Conservation (phyloP, 2,113 vertebrate species). For the Lophotis ruficrista region DNA sequence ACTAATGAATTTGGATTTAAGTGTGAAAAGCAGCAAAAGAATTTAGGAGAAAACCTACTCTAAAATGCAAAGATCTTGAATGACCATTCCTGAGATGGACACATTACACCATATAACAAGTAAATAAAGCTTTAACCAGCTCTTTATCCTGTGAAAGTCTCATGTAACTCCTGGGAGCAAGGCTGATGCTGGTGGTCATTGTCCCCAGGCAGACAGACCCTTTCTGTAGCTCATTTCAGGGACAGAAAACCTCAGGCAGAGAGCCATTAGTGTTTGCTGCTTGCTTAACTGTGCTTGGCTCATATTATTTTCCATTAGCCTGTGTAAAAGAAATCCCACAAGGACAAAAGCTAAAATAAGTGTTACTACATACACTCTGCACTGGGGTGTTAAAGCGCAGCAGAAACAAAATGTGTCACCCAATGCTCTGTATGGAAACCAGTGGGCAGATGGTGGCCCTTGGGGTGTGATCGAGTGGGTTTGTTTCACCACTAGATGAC, state of each 20-base stretch:
- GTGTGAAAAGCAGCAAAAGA: not conserved
- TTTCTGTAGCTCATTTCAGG: not conserved
- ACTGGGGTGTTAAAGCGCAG: not conserved
- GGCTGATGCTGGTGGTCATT: not conserved
- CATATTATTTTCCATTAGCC: not conserved
- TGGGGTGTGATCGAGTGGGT: not conserved
- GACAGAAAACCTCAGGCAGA: not conserved
- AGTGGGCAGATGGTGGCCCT: not conserved
- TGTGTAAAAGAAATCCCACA: not conserved
- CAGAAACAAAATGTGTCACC: not conserved
- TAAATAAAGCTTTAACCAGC: not conserved
- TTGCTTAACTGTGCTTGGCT: not conserved
- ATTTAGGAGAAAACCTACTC: not conserved
- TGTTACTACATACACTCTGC: not conserved
- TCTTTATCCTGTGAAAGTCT: not conserved
- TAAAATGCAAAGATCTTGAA: not conserved
- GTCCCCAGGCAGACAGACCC: not conserved
- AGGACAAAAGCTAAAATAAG: not conserved
- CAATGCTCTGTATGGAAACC: not conserved
- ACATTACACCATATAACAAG: not conserved
- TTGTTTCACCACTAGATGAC: conserved; percentile 45
- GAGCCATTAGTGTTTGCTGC: not conserved
- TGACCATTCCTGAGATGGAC: not conserved
- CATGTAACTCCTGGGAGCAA: not conserved
- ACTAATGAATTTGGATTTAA: not conserved